Evolutionary conservation across 2,113 vertebrate genomes (phyloP), one percentile per base, ranked within the genome.

Genomic region (Muscicapa adusta): DNA sequence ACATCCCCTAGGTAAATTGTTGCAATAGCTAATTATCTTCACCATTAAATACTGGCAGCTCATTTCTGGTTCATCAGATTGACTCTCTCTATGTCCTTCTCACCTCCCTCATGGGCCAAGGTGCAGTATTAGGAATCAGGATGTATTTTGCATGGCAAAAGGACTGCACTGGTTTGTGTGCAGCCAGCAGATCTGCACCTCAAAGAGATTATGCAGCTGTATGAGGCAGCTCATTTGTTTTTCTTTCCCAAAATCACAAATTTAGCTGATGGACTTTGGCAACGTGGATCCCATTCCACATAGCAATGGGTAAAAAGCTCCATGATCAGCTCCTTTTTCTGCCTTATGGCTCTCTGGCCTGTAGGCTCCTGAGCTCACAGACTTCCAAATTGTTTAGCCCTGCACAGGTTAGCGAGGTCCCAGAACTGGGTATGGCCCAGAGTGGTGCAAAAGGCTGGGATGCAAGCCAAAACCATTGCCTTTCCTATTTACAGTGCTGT

Each of bases 151-250:
- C 36, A 67, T 7, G 28, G 48, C 61, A 72, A 63, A 90, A 66
- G 0, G 0, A 81, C 31, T 38, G 43, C 25, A 10, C 0, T 58
- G 45, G 5, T 89, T 78, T 78, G 70, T 48, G 36, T 57, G 42
- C 47, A 60, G 68, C 47, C 74, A 85, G 47, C 58, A 90, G 75
- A 66, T 51, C 67, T 33, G 38, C 26, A 90, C 60, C 80, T 80
- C 83, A 47, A 91, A 56, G 47, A 90, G 65, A 25, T 0, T 10
- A 18, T n/a, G 40, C 51, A 91, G 91, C 65, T 93, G 72, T 7
- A 57, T n/a, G 51, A 91, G 57, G 87, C 62, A 81, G 83, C 40
- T 94, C 51, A 74, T 83, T 91, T 88, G 45, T 26, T 95, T 92
- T 83, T 3, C 2, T 93, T 91, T 80, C 88, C 31, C 73, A 66